A percentile compares a stretch with the other conserved stretches of the same genome.
Conservation (phyloP, 2,888 invertebrate species). For the Adineta ricciae region DNA sequence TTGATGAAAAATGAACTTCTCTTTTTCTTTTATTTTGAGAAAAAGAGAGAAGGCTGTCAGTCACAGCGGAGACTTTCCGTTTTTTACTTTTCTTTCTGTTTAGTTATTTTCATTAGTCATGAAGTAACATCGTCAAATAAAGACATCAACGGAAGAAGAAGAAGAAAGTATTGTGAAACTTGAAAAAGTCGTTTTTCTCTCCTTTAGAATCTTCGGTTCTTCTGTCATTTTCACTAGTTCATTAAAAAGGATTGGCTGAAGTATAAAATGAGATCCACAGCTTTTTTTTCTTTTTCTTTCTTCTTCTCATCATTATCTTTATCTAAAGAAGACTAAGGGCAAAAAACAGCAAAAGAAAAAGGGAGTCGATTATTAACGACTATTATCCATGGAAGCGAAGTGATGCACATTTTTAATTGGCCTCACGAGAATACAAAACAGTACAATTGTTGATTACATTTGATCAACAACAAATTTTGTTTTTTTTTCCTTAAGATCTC, state of each 20-base stretch:
- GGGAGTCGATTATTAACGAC: background rate
- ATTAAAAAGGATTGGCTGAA: constrained; percentile 2
- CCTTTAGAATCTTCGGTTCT: background rate
- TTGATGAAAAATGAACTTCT: background rate
- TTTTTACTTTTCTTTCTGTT: background rate
- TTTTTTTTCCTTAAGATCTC: background rate
- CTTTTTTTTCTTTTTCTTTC: background rate
- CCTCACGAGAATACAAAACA: background rate
- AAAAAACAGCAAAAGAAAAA: background rate
- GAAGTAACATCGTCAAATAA: background rate
- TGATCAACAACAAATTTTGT: background rate
- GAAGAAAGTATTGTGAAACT: background rate
- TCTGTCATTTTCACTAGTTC: background rate
- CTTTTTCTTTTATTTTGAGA: background rate
- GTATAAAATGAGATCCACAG: background rate
- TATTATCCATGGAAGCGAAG: background rate
- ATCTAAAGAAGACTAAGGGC: background rate
- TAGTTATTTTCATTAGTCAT: background rate
- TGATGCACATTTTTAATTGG: background rate
- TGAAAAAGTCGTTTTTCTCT: background rate
- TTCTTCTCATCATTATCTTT: background rate
- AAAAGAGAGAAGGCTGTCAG: background rate
- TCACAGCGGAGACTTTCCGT: background rate
- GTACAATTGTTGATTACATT: background rate
- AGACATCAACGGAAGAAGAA: background rate